Base-by-base conservation (phyloP, 1,140 invertebrate species). In the Hypsibius dujardini region DNA sequence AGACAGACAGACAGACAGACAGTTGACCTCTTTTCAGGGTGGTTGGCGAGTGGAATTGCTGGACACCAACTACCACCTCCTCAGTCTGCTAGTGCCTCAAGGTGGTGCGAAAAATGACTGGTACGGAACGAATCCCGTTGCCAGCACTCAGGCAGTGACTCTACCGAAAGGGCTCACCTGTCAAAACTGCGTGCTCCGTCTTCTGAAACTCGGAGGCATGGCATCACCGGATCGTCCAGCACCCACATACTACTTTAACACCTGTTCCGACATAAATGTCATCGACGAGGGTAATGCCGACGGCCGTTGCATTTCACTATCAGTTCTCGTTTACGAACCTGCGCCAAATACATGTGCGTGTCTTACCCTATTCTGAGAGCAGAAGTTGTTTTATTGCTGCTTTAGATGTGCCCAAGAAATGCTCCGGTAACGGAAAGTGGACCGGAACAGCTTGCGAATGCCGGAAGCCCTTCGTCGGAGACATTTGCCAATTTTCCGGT, bases 11-110 rank as follows among this genome's bases (percentile, higher is more conserved):
- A n/a, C n/a, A n/a, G n/a, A n/a, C n/a, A n/a, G n/a, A n/a, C n/a
- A n/a, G n/a, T n/a, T n/a, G n/a, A n/a, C n/a, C 50, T 59, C 45
- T 77, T 84, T 85, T 74, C 79, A 93, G 89, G 90, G 90, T 74
- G 90, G 90, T 46, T 92, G 87, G 77, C 86, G 86, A 76, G 79
- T 94, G 69, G 88, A 92, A 80, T 82, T 94, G 71, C 79, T 94
- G 73, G 88, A 92, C 77, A 81, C 83, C 70, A 81, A 90, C 74
- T 88, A 92, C 75, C 83, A 88, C 74, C 88, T 87, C 62, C 83
- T 92, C 12, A 80, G 90, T 72, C 88, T 92, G 76, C 81, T 93
- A 72, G 92, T 90, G 1, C 89, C 90, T 56, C 50, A 7, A n/a
- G n/a, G n/a, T 56, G 50, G 50, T 7, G n/a, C 7, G 50, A n/a